Conservation (phyloP, 1,140 invertebrate species). For the Bombus waltoni region DNA sequence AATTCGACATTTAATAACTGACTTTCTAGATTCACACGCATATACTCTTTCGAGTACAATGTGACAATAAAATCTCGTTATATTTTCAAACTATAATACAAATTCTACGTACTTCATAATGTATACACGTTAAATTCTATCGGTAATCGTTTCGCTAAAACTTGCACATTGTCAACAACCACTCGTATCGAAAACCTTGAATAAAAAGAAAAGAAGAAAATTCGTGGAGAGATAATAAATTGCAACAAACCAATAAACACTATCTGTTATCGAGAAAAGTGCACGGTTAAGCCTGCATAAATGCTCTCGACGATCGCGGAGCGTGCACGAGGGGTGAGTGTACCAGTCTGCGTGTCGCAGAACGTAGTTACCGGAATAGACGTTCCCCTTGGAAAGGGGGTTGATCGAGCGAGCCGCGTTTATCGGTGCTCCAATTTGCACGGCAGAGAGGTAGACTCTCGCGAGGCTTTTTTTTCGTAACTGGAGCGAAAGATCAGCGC, state of each 20-base stretch:
- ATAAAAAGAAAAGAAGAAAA: background rate
- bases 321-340: slow-evolving; percentile 13
- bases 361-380: slow-evolving; percentile 35
- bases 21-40: background rate
- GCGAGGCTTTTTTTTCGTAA: slow-evolving; percentile 31
- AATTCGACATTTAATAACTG: background rate
- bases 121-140: background rate
- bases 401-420: slow-evolving; percentile 35
- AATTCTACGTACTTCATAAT: background rate
- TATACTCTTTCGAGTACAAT: background rate
- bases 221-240: background rate
- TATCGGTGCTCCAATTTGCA: slow-evolving; percentile 45
- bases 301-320: background rate
- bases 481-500: slow-evolving; percentile 30
- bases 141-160: background rate
- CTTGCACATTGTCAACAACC: background rate
- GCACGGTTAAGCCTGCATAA: background rate
- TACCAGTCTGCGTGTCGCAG: slow-evolving; percentile 4
- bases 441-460: slow-evolving; percentile 5
- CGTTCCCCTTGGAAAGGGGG: slow-evolving; percentile 24
- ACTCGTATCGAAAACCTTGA: background rate
- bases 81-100: background rate
- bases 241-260: background rate
- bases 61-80: background rate
- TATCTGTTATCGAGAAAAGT: background rate